Percentiles rank a stretch among this genome's conserved stretches.
phyloP scores from a whole-genome alignment of 2,797 vertebrate species.

The Bovichtus variegatus region DNA sequence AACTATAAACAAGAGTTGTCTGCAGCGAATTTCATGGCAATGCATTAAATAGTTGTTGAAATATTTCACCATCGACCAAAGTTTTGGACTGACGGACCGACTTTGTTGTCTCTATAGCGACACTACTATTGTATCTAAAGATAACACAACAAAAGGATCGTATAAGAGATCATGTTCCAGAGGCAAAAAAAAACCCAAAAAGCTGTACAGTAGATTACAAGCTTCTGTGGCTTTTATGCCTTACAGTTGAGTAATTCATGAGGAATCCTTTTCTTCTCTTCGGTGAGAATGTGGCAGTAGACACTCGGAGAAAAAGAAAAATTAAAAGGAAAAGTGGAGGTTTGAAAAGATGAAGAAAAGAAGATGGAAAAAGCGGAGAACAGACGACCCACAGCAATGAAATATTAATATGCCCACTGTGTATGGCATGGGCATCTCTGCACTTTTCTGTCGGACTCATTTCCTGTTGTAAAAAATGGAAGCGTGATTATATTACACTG shows the following conservation, averaged over 20 bases:
- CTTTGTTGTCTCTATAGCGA: neutral
- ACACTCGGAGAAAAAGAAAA: slow-evolving; percentile 17
- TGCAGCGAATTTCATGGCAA: neutral
- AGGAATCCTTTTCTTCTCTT: slow-evolving; percentile 40
- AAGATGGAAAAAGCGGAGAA: slow-evolving; percentile 38
- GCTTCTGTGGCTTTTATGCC: slow-evolving; percentile 37
- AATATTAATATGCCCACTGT: slow-evolving; percentile 68
- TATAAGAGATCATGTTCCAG: slow-evolving; percentile 25
- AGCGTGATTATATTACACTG: neutral
- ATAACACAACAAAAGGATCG: slow-evolving; percentile 21
- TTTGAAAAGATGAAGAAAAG: slow-evolving; percentile 18
- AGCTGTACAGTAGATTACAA: slow-evolving; percentile 18
- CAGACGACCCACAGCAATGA: slow-evolving; percentile 50
- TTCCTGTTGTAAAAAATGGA: slow-evolving; percentile 51
- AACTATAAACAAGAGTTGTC: too few species aligned
- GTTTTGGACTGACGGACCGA: neutral
- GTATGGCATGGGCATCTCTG: slow-evolving; percentile 33
- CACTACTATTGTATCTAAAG: slow-evolving; percentile 1
- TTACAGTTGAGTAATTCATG: slow-evolving; percentile 60
- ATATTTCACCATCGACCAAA: neutral
- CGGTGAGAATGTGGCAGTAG: slow-evolving; percentile 11
- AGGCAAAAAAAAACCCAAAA: slow-evolving; percentile 34
- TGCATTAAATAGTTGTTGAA: neutral
- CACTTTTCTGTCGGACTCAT: slow-evolving; percentile 51
- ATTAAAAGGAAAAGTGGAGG: slow-evolving; percentile 17